These are phyloP conservation scores for Lithobates sylvaticus DNA, from an alignment of 2,797 vertebrate genomes.

Conservation along the genomic window DNA sequence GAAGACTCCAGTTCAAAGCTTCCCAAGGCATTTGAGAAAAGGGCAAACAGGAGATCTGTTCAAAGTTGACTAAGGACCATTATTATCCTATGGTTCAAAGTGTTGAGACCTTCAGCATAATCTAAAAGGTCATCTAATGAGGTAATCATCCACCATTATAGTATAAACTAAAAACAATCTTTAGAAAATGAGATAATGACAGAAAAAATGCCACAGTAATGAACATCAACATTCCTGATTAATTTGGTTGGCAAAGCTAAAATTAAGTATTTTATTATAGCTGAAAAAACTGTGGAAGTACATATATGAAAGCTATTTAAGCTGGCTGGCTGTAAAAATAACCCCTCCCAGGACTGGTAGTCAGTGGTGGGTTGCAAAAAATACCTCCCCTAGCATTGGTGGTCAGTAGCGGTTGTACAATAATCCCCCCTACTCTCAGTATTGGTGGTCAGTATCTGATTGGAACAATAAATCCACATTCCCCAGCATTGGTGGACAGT, in stretches of 20 bases:
- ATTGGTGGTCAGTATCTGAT: too few species aligned
- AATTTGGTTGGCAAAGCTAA: not conserved
- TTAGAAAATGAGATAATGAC: conserved; percentile 6
- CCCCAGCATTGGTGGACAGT: too few species aligned
- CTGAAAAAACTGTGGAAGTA: too few species aligned
- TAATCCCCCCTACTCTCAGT: too few species aligned
- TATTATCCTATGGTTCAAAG: conserved; percentile 42
- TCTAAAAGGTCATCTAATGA: conserved; percentile 42
- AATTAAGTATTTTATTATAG: too few species aligned
- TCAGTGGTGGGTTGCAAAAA: too few species aligned
- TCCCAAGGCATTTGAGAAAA: conserved; percentile 19
- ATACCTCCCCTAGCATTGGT: too few species aligned
- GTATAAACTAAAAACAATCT: not conserved
- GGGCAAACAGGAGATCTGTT: not conserved
- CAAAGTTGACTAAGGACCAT: conserved; percentile 39
- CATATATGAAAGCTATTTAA: too few species aligned
- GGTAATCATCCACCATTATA: not conserved
- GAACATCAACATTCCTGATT: not conserved
- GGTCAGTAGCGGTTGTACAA: too few species aligned
- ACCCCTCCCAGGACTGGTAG: too few species aligned
- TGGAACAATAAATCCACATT: too few species aligned
- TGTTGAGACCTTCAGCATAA: conserved; percentile 21
- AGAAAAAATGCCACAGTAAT: not conserved
- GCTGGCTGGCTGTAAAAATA: too few species aligned
- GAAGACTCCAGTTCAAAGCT: conserved; percentile 58